Evolutionary conservation across 2,797 vertebrate genomes (phyloP).

Genomic region (Pseudotriccus pelzelni): DNA sequence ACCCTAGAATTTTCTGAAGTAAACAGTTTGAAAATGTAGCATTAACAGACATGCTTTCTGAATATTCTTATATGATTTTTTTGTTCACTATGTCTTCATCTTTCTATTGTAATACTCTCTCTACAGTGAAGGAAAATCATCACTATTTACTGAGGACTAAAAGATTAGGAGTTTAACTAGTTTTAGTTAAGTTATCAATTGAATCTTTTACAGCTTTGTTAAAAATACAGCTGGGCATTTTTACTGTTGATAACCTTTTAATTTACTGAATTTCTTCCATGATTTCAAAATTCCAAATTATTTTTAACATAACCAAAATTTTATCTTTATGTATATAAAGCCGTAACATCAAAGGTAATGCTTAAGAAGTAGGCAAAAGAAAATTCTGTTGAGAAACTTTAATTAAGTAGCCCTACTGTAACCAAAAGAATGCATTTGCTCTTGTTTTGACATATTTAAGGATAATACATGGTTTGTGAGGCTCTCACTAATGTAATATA

Average conservation of each 20-base stretch:
- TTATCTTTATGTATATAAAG: not conserved
- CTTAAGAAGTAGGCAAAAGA: not conserved
- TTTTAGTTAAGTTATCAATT: not conserved
- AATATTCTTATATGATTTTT: not conserved
- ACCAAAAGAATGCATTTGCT: not conserved
- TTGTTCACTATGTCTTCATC: not conserved
- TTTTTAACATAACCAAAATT: not conserved
- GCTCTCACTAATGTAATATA: not conserved
- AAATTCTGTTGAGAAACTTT: not conserved
- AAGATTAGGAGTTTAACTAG: not conserved
- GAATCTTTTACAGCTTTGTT: not conserved
- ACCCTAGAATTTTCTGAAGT: not conserved
- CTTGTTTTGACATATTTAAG: not conserved
- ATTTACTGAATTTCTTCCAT: not conserved
- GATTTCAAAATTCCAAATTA: not conserved
- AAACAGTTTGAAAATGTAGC: not conserved
- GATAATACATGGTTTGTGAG: not conserved
- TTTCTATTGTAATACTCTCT: not conserved
- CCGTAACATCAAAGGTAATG: not conserved
- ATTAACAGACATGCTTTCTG: not conserved
- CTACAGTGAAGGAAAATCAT: not conserved
- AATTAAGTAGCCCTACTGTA: not conserved
- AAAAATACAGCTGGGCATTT: not conserved
- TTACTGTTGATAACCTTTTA: not conserved
- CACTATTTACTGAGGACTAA: not conserved